Conservation (phyloP, 2,113 vertebrate species). For the Circaetus cinerascens region DNA sequence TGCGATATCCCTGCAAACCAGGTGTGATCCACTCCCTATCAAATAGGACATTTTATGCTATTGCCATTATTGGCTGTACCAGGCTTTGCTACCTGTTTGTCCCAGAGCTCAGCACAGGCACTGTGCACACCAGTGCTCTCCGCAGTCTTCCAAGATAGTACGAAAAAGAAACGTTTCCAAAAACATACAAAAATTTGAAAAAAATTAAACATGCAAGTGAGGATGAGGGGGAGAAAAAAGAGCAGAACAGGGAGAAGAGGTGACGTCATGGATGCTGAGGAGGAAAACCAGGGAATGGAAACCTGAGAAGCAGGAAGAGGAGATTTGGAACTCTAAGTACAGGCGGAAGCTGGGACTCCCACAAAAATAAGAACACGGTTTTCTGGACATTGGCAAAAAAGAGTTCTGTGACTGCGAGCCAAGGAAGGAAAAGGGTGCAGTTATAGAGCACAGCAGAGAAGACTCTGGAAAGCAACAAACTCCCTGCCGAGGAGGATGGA, state of each 20-base stretch:
- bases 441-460: neutral
- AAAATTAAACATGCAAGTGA: neutral
- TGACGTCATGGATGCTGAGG: neutral
- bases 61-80: neutral
- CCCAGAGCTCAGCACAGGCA: neutral
- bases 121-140: fast-evolving
- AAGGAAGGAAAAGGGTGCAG: neutral
- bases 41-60: neutral
- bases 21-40: neutral
- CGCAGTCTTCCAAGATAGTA: neutral
- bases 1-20: neutral
- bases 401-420: neutral
- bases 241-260: neutral
- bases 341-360: neutral
- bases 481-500: neutral
- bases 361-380: neutral
- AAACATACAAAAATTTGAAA: neutral
- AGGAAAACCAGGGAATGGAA: neutral
- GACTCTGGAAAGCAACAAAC: neutral
- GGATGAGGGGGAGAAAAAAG: neutral
- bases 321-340: neutral
- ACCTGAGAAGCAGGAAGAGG: neutral
- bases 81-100: neutral
- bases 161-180: neutral
- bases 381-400: neutral